Evolutionary conservation across 2,888 invertebrate genomes (phyloP), one percentile per base, ranked within the genome.

Genomic region (Metalampra italica): DNA sequence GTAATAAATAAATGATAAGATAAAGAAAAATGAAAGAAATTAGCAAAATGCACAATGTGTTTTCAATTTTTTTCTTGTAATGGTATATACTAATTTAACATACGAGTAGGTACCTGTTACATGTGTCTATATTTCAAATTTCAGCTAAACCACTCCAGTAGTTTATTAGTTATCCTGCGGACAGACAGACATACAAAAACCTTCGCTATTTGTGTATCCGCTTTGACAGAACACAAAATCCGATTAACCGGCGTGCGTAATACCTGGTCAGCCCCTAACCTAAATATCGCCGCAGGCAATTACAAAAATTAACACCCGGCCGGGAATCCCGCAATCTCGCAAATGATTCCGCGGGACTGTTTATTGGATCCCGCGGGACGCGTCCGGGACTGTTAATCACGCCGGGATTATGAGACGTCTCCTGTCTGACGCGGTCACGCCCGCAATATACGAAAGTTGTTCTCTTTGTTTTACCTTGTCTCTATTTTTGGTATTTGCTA

Each of bases 271-370:
- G 36, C 45, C 36, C 29, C 43, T 49, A 50, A 51, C 45, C 47
- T 39, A 50, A 22, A 52, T 45, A 43, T 30, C 43, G 47, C 45
- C 44, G 32, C 53, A 45, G 60, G 73, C 75, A 75, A 81, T 82
- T 77, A 81, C 75, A 80, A 77, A 79, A 79, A 81, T 81, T 78
- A 79, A 73, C 77, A 70, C 68, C 64, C 58, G 55, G 13, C 9
- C 54, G 51, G 52, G 56, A 60, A 61, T 60, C 53, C 61, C 61
- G 74, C 78, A 78, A 79, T 79, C 75, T 70, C 66, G 70, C 71
- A 78, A 79, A 78, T 75, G 77, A 72, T 71, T 65, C 65, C 59
- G 61, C 67, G 60, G 65, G 64, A 64, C 56, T 64, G 68, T 66
- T 71, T 75, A 74, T 73, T 72, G 67, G 69, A 71, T 70, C 65